Conservation (phyloP, 2,888 invertebrate species). For the Sialis lutaria region DNA sequence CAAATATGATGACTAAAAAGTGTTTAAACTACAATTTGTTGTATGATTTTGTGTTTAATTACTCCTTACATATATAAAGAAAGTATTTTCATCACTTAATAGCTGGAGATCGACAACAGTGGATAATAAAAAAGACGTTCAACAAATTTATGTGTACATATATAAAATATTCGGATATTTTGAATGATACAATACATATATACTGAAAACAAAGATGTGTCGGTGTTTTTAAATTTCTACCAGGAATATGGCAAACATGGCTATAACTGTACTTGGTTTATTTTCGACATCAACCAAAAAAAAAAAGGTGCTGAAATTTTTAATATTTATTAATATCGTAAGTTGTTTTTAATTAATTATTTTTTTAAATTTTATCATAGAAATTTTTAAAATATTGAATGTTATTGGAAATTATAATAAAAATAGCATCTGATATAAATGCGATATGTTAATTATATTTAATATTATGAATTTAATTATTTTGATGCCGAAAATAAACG, state of each 20-base stretch:
- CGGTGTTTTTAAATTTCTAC: neutral
- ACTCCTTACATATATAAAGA: slow-evolving; percentile 16
- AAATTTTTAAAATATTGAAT: too few species aligned
- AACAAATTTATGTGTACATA: slow-evolving; percentile 6
- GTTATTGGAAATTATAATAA: too few species aligned
- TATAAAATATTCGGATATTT: slow-evolving; percentile 1
- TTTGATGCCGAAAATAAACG: too few species aligned
- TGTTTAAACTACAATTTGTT: slow-evolving; percentile 5
- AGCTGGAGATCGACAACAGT: neutral
- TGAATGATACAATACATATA: neutral
- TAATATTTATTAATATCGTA: neutral
- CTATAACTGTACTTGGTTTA: too few species aligned
- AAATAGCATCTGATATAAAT: too few species aligned
- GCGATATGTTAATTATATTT: too few species aligned
- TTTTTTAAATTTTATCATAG: neutral
- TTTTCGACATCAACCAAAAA: neutral
- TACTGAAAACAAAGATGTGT: neutral
- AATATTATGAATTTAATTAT: too few species aligned
- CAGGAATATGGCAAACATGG: neutral
- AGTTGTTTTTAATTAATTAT: neutral
- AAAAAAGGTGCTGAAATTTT: neutral
- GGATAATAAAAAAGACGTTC: slow-evolving; percentile 4
- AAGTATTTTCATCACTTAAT: slow-evolving; percentile 24
- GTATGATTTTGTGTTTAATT: slow-evolving; percentile 19
- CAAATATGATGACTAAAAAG: neutral